Conservation (phyloP, 2,888 invertebrate genomes). For the Serrognathus titanus region DNA sequence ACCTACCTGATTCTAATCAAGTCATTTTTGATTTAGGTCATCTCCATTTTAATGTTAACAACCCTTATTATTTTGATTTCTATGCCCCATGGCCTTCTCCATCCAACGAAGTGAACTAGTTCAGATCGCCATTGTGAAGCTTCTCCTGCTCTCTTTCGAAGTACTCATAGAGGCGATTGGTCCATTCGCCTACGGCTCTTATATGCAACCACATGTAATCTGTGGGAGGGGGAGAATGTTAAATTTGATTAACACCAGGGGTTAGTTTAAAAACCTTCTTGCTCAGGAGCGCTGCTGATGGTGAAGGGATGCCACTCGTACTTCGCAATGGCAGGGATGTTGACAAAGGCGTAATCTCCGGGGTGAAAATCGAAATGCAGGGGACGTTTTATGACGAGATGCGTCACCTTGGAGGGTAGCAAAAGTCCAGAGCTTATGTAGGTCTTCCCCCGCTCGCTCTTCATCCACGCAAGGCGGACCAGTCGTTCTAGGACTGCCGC, state of each 20-base stretch:
- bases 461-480: constrained; percentile 59
- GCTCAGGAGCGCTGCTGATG: constrained; percentile 92
- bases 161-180: constrained; percentile 79
- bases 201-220: constrained; percentile 93
- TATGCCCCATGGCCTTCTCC: not conserved
- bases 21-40: no score
- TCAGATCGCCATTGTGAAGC: constrained; percentile 60
- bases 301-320: constrained; percentile 98
- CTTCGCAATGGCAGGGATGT: constrained; percentile 85
- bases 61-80: no score
- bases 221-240: constrained; percentile 36
- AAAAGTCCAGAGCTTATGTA: constrained; percentile 86
- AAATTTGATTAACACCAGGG: not conserved
- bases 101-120: constrained; percentile 38
- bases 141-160: constrained; percentile 79
- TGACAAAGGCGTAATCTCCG: constrained; percentile 91
- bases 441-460: constrained; percentile 77
- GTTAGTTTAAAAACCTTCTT: constrained; percentile 62
- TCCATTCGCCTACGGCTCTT: constrained; percentile 92
- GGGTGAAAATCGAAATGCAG: constrained; percentile 84
- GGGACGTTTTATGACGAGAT: constrained; percentile 85
- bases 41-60: no score
- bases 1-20: no score
- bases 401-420: constrained; percentile 85
- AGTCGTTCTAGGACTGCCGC: constrained; percentile 77